These are phyloP conservation scores for Heterochromis multidens DNA, from an alignment of 2,113 vertebrate species.

Conservation along the genomic window DNA sequence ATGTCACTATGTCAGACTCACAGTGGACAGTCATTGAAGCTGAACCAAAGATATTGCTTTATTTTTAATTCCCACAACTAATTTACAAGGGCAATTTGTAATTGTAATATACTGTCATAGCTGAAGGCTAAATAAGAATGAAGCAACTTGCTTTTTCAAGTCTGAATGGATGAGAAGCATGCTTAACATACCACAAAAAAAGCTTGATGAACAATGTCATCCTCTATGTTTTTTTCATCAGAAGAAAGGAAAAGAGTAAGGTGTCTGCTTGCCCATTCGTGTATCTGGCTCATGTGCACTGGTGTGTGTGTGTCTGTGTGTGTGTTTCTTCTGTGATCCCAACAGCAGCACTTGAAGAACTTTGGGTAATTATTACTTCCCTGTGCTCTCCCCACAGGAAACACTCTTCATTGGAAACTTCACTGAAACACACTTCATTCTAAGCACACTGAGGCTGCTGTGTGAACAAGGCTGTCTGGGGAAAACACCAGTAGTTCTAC, in stretches of 20 bases:
- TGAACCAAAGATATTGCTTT: not conserved
- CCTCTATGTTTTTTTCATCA: not conserved
- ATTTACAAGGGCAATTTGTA: not conserved
- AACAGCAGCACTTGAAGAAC: not conserved
- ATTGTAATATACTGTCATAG: not conserved
- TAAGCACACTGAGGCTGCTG: not conserved
- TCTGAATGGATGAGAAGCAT: not conserved
- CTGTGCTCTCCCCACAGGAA: constrained; percentile 5
- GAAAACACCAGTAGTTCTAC: not conserved
- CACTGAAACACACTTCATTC: not conserved
- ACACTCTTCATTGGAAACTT: constrained; percentile 6
- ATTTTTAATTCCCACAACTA: not conserved
- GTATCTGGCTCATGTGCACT: not conserved
- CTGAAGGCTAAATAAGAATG: not conserved
- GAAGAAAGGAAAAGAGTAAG: not conserved
- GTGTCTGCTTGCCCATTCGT: not conserved
- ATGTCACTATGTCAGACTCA: not conserved
- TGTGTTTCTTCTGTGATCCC: not conserved
- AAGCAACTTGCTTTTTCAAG: not conserved
- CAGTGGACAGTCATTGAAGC: not conserved
- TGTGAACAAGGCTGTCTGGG: not conserved
- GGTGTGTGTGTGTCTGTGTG: not conserved
- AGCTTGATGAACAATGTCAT: not conserved
- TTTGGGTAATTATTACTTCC: constrained; percentile 30
- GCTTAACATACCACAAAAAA: not conserved